These are phyloP conservation scores for Emydocephalus ijimae DNA, from an alignment of 2,113 vertebrate genomes.

Conservation along the genomic window DNA sequence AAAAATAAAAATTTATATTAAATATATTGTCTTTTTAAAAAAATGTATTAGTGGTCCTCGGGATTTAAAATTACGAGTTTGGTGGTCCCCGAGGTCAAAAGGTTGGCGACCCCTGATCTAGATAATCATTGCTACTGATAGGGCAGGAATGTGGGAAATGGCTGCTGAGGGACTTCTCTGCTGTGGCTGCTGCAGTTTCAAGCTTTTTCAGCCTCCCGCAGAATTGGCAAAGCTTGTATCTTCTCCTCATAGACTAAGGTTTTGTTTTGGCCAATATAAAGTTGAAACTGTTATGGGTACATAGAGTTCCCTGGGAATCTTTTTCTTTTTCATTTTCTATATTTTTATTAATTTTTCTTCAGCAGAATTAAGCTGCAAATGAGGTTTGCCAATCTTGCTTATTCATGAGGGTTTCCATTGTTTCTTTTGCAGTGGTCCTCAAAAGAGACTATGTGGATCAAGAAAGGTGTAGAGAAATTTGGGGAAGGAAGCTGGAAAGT, in stretches of 20 bases:
- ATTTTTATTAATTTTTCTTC: neutral
- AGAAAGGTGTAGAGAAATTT: slow-evolving; percentile 76
- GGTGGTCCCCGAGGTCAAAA: too few relatives aligned
- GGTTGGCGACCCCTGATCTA: neutral
- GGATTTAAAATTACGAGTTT: too few relatives aligned
- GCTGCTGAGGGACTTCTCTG: neutral
- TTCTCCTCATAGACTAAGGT: neutral
- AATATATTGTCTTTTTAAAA: too few relatives aligned
- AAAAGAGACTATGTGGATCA: slow-evolving; percentile 82
- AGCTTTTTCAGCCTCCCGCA: neutral
- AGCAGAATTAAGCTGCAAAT: neutral
- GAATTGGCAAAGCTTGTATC: neutral
- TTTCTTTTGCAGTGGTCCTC: slow-evolving; percentile 72
- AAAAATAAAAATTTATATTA: too few relatives aligned
- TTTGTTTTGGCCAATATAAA: neutral
- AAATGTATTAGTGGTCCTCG: too few relatives aligned
- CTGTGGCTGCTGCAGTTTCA: neutral
- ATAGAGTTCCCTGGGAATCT: neutral
- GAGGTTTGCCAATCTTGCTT: neutral
- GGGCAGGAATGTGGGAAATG: neutral
- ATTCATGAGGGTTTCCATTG: neutral
- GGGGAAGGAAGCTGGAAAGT: slow-evolving; percentile 85
- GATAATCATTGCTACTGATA: neutral
- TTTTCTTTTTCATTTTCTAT: neutral
- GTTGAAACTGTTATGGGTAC: neutral